These are phyloP conservation scores for Meiosimyza decipiens DNA, from an alignment of 2,888 invertebrate genomes.

Conservation along the genomic window DNA sequence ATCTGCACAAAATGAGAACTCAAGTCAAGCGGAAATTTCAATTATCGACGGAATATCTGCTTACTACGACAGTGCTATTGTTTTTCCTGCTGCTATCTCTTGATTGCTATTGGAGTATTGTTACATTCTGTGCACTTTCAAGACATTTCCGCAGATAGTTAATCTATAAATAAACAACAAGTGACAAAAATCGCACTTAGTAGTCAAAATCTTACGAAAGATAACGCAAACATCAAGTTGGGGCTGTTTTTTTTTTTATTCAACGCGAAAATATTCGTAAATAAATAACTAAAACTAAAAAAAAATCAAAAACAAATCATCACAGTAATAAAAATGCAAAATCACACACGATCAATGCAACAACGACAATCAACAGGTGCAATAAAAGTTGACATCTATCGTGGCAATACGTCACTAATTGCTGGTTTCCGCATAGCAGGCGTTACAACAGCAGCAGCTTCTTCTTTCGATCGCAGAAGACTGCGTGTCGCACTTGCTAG, in stretches of 20 bases:
- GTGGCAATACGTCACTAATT: constrained; percentile 8
- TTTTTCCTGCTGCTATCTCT: neutral
- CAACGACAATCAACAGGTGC: neutral
- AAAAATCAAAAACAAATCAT: constrained; percentile 25
- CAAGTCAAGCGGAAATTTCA: constrained; percentile 32
- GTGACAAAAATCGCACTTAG: constrained; percentile 58
- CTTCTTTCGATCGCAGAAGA: constrained; percentile 42
- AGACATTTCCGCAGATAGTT: constrained; percentile 7
- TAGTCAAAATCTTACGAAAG: constrained; percentile 36
- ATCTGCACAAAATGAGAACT: constrained; percentile 23
- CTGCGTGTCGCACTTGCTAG: constrained; percentile 35
- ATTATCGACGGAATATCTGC: neutral
- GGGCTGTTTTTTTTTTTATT: neutral
- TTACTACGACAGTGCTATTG: neutral
- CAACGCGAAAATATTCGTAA: constrained; percentile 1
- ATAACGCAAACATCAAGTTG: constrained; percentile 18
- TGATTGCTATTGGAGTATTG: too few relatives aligned
- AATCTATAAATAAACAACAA: constrained; percentile 58
- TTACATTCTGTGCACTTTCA: too few relatives aligned
- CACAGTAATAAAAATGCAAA: constrained; percentile 8
- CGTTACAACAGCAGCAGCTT: constrained; percentile 25
- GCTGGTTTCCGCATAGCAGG: constrained; percentile 35
- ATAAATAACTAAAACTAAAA: constrained; percentile 31
- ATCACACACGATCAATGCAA: neutral
- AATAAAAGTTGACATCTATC: constrained; percentile 9